Base-by-base conservation (phyloP, 2,888 invertebrate genomes). In the Protophormia terraenovae region DNA sequence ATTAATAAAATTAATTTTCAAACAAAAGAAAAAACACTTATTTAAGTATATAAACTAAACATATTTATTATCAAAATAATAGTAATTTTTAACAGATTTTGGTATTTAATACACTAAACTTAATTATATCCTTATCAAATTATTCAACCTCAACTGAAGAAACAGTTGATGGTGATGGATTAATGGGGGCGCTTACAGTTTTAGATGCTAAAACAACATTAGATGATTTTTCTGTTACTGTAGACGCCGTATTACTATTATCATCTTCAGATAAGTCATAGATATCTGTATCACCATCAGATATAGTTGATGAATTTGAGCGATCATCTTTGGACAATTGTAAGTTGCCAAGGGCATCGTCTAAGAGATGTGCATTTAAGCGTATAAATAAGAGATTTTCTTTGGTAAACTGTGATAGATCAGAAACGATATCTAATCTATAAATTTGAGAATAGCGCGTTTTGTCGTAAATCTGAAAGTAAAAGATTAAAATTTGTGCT, bases 391-490 rank as follows among this genome's bases (percentile, higher is more conserved):
- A 14, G 1, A 83, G 38, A 60, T 72, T 83, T 2, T 83, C 83
- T 62, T 73, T 58, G 5, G 50, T 76, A 35, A 24, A 69, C 22
- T n/a, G 3, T 4, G 53, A 60, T 1, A 78, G n/a, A 1, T 73
- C 32, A 10, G 83, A 38, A 14, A 67, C 32, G 4, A 3, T 41
- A 3, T 55, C 47, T 10, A 35, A 29, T 0, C 38, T 14, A 38
- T 38, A 66, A 1, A 72, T 22, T 19, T 77, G 27, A 14, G 67
- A 66, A 35, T 83, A 78, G 19, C 16, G 58, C 4, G 2, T 10
- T 83, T 83, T 72, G 10, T 29, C 19, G 22, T 73, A 78, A 60
- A 67, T 78, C 83, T 83, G 24, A 41, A 66, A 76, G 5, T n/a
- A 29, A 50, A 67, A 8, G 19, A 60, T 41, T 41, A 41, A 8